phyloP scores from a whole-genome alignment of 2,888 invertebrate genomes.

The Habroteleia sp. region DNA sequence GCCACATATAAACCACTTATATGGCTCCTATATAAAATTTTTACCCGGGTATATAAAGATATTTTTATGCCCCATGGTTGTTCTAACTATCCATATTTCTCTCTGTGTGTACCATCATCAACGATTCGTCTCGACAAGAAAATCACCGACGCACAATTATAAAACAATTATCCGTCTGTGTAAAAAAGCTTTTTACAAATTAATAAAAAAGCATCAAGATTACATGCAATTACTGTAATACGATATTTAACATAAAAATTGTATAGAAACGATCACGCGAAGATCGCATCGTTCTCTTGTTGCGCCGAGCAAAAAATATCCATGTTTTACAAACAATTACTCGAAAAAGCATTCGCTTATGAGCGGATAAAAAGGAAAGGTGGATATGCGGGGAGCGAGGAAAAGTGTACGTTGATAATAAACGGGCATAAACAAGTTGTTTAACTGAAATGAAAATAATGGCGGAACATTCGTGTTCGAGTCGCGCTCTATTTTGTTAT shows the following conservation, averaged over 20 bases:
- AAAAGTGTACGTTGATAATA: slow-evolving; percentile 28
- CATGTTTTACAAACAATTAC: slow-evolving; percentile 48
- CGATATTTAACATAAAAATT: slow-evolving; percentile 33
- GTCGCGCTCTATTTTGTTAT: slow-evolving; percentile 58
- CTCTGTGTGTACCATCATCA: too few relatives aligned
- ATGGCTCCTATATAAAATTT: too few relatives aligned
- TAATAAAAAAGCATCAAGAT: slow-evolving; percentile 8
- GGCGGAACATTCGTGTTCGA: slow-evolving; percentile 58
- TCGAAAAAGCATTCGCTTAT: slow-evolving; percentile 21
- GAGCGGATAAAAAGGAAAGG: background rate
- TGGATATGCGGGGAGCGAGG: background rate
- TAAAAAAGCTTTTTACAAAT: too few relatives aligned
- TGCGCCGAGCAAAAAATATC: slow-evolving; percentile 11
- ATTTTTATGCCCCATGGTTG: too few relatives aligned
- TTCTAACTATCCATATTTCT: too few relatives aligned
- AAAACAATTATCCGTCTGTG: too few relatives aligned
- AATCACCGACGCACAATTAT: too few relatives aligned
- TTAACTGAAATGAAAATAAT: slow-evolving; percentile 58
- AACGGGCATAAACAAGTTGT: slow-evolving; percentile 53
- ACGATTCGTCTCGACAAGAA: too few relatives aligned
- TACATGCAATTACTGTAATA: slow-evolving; percentile 30
- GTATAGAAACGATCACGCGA: slow-evolving; percentile 33
- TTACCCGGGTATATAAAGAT: too few relatives aligned
- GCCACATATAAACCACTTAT: too few relatives aligned
- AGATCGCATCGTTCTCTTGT: slow-evolving; percentile 22